A percentile compares a stretch with the other conserved stretches of the same genome.
phyloP scores from a whole-genome alignment of 2,888 invertebrate species.

The Sesia apiformis region DNA sequence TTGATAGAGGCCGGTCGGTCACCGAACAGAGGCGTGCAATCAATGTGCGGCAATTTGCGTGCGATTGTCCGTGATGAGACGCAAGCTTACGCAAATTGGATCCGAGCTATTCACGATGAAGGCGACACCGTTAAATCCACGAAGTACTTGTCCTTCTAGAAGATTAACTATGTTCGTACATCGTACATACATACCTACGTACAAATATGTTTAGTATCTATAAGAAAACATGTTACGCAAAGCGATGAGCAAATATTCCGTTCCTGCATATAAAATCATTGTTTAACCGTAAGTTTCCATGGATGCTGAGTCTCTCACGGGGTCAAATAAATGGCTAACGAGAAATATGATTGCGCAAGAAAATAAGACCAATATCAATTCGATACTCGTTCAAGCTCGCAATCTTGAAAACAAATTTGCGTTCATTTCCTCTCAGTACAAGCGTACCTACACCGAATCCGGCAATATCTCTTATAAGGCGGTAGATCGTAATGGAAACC shows the following conservation, averaged over 20 bases:
- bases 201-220: too few relatives aligned
- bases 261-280: too few relatives aligned
- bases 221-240: too few relatives aligned
- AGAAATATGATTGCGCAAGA: conserved; percentile 59
- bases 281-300: too few relatives aligned
- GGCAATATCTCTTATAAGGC: conserved; percentile 59
- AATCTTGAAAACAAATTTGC: conserved; percentile 73
- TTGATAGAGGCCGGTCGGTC: conserved; percentile 49
- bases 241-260: too few relatives aligned
- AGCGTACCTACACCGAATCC: conserved; percentile 47
- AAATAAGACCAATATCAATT: conserved; percentile 66
- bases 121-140: conserved; percentile 8
- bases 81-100: conserved; percentile 55
- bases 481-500: conserved; percentile 70
- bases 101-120: conserved; percentile 40
- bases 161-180: too few relatives aligned
- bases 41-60: conserved; percentile 62
- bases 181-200: too few relatives aligned
- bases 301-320: conserved; percentile 38
- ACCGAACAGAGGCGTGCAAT: conserved; percentile 33
- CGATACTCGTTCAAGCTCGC: conserved; percentile 60
- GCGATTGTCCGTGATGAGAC: conserved; percentile 66
- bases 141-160: too few relatives aligned
- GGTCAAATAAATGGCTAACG: conserved; percentile 58
- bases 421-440: conserved; percentile 65